These are phyloP conservation scores for Tretioscincus oriximinensis DNA, from an alignment of 2,113 vertebrate genomes.

Conservation along the genomic window DNA sequence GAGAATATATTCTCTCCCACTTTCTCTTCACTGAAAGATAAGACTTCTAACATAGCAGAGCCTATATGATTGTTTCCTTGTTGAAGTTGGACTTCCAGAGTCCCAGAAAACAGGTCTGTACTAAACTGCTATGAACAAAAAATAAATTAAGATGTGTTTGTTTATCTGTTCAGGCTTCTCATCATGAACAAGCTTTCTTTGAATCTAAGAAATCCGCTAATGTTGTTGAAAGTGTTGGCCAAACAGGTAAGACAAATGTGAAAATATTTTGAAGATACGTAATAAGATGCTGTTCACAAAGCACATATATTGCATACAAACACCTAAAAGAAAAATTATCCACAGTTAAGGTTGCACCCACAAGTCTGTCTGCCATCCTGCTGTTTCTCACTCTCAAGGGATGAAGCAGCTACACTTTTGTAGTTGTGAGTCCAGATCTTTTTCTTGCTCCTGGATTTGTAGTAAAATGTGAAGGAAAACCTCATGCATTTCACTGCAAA, in stretches of 20 bases:
- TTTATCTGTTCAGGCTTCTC: conserved; percentile 68
- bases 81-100: conserved; percentile 11
- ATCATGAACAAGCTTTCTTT: conserved; percentile 55
- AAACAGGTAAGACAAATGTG: conserved; percentile 69
- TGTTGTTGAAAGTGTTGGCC: conserved; percentile 59
- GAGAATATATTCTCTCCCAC: too few species aligned
- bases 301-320: conserved; percentile 1
- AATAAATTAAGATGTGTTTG: conserved; percentile 41
- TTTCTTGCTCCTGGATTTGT: too few species aligned
- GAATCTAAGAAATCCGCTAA: conserved; percentile 64
- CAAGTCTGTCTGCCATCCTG: too few species aligned
- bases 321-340: neutral
- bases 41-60: neutral
- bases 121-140: conserved; percentile 29
- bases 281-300: neutral
- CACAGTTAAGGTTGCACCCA: neutral
- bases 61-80: neutral
- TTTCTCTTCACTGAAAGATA: too few species aligned
- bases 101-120: conserved; percentile 4
- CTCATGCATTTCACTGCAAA: too few species aligned
- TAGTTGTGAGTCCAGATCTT: too few species aligned
- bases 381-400: too few species aligned
- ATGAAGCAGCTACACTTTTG: too few species aligned
- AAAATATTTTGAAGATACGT: neutral
- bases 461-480: too few species aligned